Percentiles rank a stretch among this genome's conserved stretches.
Conservation (phyloP, 2,888 invertebrate species). For the Micoletzkya japonica region DNA sequence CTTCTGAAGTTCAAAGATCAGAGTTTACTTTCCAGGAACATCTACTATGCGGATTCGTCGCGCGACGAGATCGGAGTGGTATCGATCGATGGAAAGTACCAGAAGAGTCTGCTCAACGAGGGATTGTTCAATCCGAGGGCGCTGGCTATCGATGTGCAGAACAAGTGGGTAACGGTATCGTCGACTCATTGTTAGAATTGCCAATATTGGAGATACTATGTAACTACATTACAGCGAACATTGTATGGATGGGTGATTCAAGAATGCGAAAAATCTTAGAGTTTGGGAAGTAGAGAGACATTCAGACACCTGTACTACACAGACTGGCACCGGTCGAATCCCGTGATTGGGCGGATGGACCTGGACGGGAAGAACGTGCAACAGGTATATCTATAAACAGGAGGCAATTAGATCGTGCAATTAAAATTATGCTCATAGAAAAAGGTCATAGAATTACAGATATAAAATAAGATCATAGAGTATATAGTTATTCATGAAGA, state of each 20-base stretch:
- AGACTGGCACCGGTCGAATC: conserved; percentile 87
- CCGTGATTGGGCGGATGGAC: conserved; percentile 90
- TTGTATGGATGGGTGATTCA: no score
- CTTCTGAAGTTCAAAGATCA: background rate
- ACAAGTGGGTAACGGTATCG: conserved; percentile 32
- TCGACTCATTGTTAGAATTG: background rate
- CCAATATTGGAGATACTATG: background rate
- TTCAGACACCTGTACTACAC: conserved; percentile 91
- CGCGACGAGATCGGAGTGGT: conserved; percentile 78
- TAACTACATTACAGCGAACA: no score
- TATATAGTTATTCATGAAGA: no score
- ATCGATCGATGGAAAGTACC: conserved; percentile 74
- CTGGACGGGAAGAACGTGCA: conserved; percentile 80
- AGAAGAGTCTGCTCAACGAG: conserved; percentile 77
- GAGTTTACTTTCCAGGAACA: conserved; percentile 70
- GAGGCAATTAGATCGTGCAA: no score
- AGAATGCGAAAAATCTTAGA: no score
- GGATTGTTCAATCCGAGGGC: conserved; percentile 88
- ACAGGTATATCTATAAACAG: conserved; percentile 26
- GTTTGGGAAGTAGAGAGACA: no score
- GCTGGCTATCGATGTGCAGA: conserved; percentile 84
- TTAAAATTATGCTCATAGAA: conserved; percentile 3
- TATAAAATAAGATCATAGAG: no score
- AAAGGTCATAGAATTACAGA: background rate
- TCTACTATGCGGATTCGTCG: conserved; percentile 92